Base-by-base conservation (phyloP, 2,888 invertebrate genomes). In the Sesamia inferens region DNA sequence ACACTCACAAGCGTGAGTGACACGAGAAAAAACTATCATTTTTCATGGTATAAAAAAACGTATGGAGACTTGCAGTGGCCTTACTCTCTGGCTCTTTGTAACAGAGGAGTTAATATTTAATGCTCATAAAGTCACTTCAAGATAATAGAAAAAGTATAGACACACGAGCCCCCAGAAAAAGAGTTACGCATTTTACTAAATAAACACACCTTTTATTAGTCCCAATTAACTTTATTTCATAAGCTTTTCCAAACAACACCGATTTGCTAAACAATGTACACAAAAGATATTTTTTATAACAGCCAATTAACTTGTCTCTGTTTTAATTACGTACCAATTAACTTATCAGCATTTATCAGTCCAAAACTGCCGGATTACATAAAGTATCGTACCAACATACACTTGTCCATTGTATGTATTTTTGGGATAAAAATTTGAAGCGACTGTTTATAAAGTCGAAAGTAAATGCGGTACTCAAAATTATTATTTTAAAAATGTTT, bases 121-220 rank as follows among this genome's bases (percentile, higher is more conserved):
- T 63, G 61, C 19, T 54, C 24, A 11, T 10, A 44, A 59, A n/a
- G 42, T 61, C 54, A 68, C 19, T 0, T 6, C n/a, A 76, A 69
- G 47, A 47, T 65, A 31, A 59, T 39, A 54, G 39, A 10, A 61
- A 13, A 48, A 39, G 48, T 11, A 44, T 24, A 54, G 16, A 13
- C 31, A 44, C 0, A 47, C 4, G 10, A 51, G 19, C 47, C 22
- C 54, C 59, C 22, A 44, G 39, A 11, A 2, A 31, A 16, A 59
- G 57, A 16, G 54, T 16, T 14, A 39, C 13, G 0, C 1, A 47
- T 74, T 66, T 54, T 22, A 1, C n/a, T 24, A 61, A 54, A 39
- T 39, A 19, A 74, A 65, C 16, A 48, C 13, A 42, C 11, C 1
- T 44, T 58, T 74, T 59, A 65, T 24, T 8, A 39, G 4, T 3